Conservation (phyloP, 2,113 vertebrate species). For the Mellivora capensis region DNA sequence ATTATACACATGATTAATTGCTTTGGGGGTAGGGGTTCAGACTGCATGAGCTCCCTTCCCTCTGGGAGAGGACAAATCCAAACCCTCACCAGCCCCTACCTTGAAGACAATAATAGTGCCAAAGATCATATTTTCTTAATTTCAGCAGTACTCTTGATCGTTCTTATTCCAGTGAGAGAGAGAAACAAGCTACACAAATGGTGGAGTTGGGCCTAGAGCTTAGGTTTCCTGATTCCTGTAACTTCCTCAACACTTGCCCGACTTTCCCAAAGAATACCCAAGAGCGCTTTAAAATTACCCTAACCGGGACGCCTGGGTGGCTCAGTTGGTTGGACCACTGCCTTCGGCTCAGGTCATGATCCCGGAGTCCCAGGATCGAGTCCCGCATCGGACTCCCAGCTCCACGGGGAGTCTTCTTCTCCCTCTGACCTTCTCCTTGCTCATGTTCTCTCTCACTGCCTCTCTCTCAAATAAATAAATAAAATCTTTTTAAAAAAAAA, state of each 20-base stretch:
- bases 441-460: too few species aligned
- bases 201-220: background rate
- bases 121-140: background rate
- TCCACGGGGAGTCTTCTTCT: too few species aligned
- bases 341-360: too few species aligned
- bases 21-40: background rate
- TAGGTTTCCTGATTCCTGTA: background rate
- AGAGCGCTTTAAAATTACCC: background rate
- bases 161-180: background rate
- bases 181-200: background rate
- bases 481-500: too few species aligned
- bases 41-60: background rate
- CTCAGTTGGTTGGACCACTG: too few species aligned
- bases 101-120: background rate
- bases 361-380: too few species aligned
- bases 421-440: too few species aligned
- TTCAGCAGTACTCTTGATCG: background rate
- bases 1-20: background rate
- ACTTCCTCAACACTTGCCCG: background rate
- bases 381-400: too few species aligned
- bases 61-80: constrained; percentile 10
- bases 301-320: too few species aligned
- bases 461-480: too few species aligned
- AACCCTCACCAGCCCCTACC: background rate
- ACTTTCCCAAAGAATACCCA: background rate